Percentiles rank a stretch among this genome's conserved stretches.
phyloP scores from a whole-genome alignment of 2,113 vertebrate species.

The Salvelinus fontinalis region DNA sequence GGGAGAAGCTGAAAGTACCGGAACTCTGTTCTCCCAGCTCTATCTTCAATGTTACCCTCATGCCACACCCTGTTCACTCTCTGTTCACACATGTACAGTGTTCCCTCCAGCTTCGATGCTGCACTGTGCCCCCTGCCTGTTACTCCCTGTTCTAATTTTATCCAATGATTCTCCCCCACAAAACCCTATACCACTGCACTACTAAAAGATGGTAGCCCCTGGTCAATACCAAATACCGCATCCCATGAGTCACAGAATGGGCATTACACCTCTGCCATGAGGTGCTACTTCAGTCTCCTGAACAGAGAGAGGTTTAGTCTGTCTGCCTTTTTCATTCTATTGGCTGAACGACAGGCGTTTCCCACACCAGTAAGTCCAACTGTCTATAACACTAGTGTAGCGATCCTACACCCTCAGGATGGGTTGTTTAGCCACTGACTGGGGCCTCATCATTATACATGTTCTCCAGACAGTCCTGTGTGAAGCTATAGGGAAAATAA shows the following conservation, averaged over 20 bases:
- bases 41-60: constrained; percentile 64
- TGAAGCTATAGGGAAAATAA: constrained; percentile 20
- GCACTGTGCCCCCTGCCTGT: constrained; percentile 47
- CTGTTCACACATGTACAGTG: constrained; percentile 54
- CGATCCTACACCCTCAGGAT: constrained; percentile 5
- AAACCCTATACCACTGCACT: constrained; percentile 53
- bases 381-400: constrained; percentile 34
- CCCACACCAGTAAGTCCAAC: background rate
- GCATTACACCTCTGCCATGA: constrained; percentile 38
- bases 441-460: constrained; percentile 22
- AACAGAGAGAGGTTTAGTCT: constrained; percentile 28
- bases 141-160: constrained; percentile 21
- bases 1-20: constrained; percentile 75
- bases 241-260: constrained; percentile 34
- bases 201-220: constrained; percentile 28
- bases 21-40: constrained; percentile 30
- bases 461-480: constrained; percentile 25
- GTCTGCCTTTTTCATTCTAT: background rate
- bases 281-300: constrained; percentile 31
- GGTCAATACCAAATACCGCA: constrained; percentile 12
- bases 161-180: constrained; percentile 21
- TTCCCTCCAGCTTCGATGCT: constrained; percentile 46
- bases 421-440: constrained; percentile 23
- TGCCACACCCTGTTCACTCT: constrained; percentile 58
- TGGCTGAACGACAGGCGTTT: constrained; percentile 19